Base-by-base conservation (phyloP, 2,113 vertebrate genomes). In the Sisor rabdophorus region DNA sequence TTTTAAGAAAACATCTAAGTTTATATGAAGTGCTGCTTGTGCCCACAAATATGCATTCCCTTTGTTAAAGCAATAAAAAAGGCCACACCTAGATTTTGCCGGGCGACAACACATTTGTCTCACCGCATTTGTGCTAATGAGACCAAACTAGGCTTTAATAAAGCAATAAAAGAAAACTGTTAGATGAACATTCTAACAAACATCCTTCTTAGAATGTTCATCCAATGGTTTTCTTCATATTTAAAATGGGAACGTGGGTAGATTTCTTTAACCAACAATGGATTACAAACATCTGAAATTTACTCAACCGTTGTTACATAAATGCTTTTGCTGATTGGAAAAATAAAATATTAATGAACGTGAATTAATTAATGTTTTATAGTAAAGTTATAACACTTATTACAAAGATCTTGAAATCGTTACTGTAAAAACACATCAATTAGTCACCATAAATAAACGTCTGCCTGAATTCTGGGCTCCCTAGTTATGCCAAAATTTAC, bases 51-150 rank as follows among this genome's bases (percentile, higher is more conserved):
- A 78, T 71, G 59, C 59, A 67, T 72, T 32, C 15, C 28, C 75
- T 69, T 60, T 12, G 61, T 77, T 61, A 69, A 63, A 73, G 67
- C 59, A 70, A 30, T 36, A 40, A 40, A 53, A 48, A 50, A 44
- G 36, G 47, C 28, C 44, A 28, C 72, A 75, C 72, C 78, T 72
- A 70, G 64, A 54, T 80, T 65, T 58, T 80, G 65, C 59, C 65
- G 70, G 44, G 48, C 4, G 8, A 55, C 53, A 40, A 79, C 68
- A 79, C 58, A 76, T 15, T 61, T 64, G n/a, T 54, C 58, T 67
- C 64, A 52, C 74, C 60, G n/a, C 65, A 58, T 47, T 8, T 17
- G 44, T 30, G 17, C 48, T 76, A 82, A 82, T 77, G 70, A 82
- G 56, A 50, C 72, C 69, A 56, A 79, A 69, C 59, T 48, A 48